Evolutionary conservation across 2,797 vertebrate species (phyloP), one percentile per base, ranked within the genome.

Genomic region (Bradypodion pumilum): DNA sequence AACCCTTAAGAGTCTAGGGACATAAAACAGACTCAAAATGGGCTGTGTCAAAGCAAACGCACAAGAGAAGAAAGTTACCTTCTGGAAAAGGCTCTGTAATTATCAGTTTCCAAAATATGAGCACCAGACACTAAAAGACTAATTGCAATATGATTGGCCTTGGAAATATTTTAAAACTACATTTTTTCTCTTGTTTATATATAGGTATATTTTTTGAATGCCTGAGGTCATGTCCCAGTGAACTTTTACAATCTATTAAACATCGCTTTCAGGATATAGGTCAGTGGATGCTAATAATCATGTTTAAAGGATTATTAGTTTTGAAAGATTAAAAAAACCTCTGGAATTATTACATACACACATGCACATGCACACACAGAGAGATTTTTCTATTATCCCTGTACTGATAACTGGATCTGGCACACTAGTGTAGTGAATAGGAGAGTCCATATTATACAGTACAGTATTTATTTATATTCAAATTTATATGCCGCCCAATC

Each of bases 1-100:
- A 86, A 89, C 82, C 78, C 70, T 81, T 62, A 35, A n/a, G 37
- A 76, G 82, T 78, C 85, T 78, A 86, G 84, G 80, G 70, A 60
- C 44, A 83, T 75, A 68, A 32, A 82, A 77, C 46, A 35, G 74
- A 66, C 49, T 44, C 29, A 25, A 80, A 82, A 63, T 27, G 19
- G 23, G 59, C 27, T 66, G 23, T 85, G 37, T 63, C 27, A 2
- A n/a, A 15, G n/a, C 1, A 44, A 44, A 10, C 40, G 16, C 4
- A 2, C 2, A 2, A 0, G 29, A 84, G 32, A 62, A 73, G 37
- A 21, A 27, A 4, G 7, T 0, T 0, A 46, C 19, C 2, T 9
- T 12, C 9, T 35, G 6, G n/a, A 0, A 60, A 66, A 56, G 8
- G 15, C 19, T 16, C 59, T 21, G 56, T 32, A 72, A 59, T 2